Base-by-base conservation (phyloP, 2,113 vertebrate species). In the Sinocyclocheilus grahami region DNA sequence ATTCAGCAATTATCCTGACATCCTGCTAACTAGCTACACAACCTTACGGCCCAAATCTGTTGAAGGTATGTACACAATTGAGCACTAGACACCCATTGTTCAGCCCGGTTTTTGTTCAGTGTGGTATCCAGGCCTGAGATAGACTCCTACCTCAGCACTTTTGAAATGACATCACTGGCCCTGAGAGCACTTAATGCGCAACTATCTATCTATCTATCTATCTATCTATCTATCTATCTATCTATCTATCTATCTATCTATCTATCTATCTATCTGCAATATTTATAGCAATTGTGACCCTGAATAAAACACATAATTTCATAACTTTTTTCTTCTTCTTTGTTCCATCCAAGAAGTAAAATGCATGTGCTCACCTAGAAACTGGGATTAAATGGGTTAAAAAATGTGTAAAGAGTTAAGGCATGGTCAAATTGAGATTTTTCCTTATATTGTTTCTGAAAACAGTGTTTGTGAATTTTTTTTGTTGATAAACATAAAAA, bases 141-240 rank as follows among this genome's bases (percentile, higher is more conserved):
- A 86, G 82, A 13, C 60, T 39, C 46, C 63, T 53, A 71, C 14
- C 63, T 84, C 86, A 87, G 88, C 84, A 71, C 51, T 74, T 84
- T 85, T 30, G 20, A 39, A 79, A 75, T 27, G 78, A 82, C 77
- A 86, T 87, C 78, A 84, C 46, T 60, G 11, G 67, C 55, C 42
- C 27, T 42, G 10, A 30, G 39, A 74, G 74, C 85, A 79, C 78
- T 79, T 79, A 74, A 83, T 84, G 63, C 74, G 5, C 11, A 78
- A 53, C 85, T 86, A 42, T 42, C 42, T 53, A 62, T 62, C 58
- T 71, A 71, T 71, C 67, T 69, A 30, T 69, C 39, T 42, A 7
- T 42, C 39, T 42, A 42, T 42, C 7, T 7, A 7, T 42, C 39
- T 42, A 7, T 42, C 27, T 27, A 27, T 27, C 27, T 37, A 42